These are phyloP conservation scores for Seira ritae DNA, from an alignment of 2,888 invertebrate genomes.

Conservation along the genomic window DNA sequence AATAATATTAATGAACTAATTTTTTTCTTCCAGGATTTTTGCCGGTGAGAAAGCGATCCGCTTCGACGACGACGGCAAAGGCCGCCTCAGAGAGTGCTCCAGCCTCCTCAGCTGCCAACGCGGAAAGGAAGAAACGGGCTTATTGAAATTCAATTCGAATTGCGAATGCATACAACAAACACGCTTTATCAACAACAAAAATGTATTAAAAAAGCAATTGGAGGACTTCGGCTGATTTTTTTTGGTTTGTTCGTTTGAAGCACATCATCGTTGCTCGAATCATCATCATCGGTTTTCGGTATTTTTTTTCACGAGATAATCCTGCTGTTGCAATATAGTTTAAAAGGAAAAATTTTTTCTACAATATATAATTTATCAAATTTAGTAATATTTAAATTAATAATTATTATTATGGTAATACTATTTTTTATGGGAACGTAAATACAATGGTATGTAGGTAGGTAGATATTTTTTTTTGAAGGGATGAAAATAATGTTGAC, in stretches of 20 bases:
- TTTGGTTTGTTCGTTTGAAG: constrained; percentile 23
- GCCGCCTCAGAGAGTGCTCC: constrained; percentile 59
- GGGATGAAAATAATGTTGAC: constrained; percentile 25
- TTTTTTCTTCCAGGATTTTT: constrained; percentile 44
- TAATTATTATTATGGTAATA: neutral
- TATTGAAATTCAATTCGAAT: neutral
- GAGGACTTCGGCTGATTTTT: too few relatives aligned
- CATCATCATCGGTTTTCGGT: too few relatives aligned
- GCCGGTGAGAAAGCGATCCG: constrained; percentile 55
- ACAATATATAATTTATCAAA: too few relatives aligned
- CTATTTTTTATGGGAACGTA: neutral
- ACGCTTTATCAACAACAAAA: neutral
- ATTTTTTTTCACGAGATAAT: constrained; percentile 40
- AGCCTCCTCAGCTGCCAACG: constrained; percentile 45
- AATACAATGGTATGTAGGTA: too few relatives aligned
- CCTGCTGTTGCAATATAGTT: constrained; percentile 44
- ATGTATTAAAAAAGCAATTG: too few relatives aligned
- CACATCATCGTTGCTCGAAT: too few relatives aligned
- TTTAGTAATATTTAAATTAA: too few relatives aligned
- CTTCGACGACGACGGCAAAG: constrained; percentile 46
- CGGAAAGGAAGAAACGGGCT: constrained; percentile 46
- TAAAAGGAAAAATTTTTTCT: too few relatives aligned
- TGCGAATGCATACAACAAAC: neutral
- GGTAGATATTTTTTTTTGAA: neutral
- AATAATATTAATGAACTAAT: constrained; percentile 25